Evolutionary conservation across 1,140 invertebrate species (phyloP).

Genomic region (Globodera ellingtonae): DNA sequence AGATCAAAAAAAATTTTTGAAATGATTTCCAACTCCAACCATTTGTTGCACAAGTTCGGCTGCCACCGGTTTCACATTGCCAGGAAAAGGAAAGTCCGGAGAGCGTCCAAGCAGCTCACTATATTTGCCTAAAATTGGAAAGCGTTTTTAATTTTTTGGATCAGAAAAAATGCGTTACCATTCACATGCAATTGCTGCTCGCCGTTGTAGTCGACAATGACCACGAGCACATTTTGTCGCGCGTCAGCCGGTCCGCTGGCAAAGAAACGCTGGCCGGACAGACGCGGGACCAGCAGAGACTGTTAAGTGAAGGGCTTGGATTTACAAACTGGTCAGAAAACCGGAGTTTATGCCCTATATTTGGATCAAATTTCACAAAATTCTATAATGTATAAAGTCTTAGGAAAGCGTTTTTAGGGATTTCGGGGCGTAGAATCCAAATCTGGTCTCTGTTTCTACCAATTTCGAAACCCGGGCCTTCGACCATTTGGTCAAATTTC

Average conservation of each 20-base stretch:
- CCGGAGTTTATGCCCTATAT: no score
- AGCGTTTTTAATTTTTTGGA: no score
- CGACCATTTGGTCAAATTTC: no score
- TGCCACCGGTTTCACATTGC: background rate
- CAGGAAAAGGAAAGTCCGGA: background rate
- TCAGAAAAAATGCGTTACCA: background rate
- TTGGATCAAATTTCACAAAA: no score
- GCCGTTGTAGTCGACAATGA: background rate
- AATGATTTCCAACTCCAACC: no score
- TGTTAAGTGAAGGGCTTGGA: background rate
- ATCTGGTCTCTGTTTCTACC: no score
- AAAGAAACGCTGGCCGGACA: background rate
- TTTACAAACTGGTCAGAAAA: background rate
- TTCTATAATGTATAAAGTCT: no score
- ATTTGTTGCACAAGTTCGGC: background rate
- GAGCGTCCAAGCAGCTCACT: background rate
- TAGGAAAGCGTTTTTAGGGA: no score
- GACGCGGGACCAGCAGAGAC: background rate
- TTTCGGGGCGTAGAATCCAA: no score
- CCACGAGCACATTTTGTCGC: background rate
- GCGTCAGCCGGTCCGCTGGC: background rate
- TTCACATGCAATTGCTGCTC: background rate
- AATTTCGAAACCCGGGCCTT: no score
- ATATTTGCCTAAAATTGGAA: background rate
- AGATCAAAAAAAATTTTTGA: no score